phyloP scores from a whole-genome alignment of 2,113 vertebrate species.

The Microcebus tavaratra region DNA sequence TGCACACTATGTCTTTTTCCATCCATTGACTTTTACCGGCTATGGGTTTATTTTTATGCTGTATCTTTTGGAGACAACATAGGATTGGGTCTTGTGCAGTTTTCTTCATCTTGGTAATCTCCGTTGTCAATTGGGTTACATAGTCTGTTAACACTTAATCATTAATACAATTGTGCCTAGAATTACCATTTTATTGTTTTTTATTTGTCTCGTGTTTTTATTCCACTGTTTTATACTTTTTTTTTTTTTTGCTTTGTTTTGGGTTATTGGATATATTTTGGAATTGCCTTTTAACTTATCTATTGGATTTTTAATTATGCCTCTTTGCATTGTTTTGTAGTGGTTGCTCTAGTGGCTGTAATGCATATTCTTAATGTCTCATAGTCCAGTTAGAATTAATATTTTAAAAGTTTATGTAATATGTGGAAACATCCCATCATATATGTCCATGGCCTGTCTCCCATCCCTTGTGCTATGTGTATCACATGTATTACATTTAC shows the following conservation, averaged over 20 bases:
- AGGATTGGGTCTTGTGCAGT: background rate
- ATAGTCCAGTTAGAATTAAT: background rate
- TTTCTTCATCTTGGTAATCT: background rate
- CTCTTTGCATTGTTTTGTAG: background rate
- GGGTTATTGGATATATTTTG: background rate
- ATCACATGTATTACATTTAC: background rate
- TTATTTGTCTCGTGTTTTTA: background rate
- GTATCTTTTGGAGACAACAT: background rate
- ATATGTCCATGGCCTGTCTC: background rate
- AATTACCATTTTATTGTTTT: background rate
- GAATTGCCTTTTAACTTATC: background rate
- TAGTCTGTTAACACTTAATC: background rate
- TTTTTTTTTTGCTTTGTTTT: background rate
- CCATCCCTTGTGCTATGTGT: background rate
- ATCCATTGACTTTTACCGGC: background rate
- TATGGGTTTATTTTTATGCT: background rate
- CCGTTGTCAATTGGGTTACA: background rate
- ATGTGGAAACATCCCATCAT: background rate
- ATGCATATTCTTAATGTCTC: background rate
- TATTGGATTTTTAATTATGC: background rate
- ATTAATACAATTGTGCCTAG: background rate
- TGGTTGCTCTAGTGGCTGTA: background rate
- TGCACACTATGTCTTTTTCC: background rate
- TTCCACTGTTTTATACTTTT: background rate
- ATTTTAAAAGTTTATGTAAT: background rate